These are phyloP conservation scores for Drosophila mayri DNA, from an alignment of 1,140 invertebrate genomes.

Conservation along the genomic window DNA sequence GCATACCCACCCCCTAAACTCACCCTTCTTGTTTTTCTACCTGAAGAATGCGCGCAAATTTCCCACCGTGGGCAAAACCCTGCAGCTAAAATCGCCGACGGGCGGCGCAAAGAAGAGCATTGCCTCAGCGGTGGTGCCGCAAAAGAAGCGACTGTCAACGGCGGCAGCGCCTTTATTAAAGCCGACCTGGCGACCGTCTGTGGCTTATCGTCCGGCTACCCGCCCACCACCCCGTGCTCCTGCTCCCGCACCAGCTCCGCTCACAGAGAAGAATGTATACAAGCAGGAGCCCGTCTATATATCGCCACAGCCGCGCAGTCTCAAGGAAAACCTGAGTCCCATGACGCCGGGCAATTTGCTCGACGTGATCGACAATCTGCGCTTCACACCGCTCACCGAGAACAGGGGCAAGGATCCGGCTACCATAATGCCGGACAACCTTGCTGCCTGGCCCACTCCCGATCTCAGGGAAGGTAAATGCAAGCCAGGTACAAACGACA, in stretches of 20 bases:
- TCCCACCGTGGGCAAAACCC: slow-evolving; percentile 74
- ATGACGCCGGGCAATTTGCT: slow-evolving; percentile 62
- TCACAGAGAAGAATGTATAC: slow-evolving; percentile 55
- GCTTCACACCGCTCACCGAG: slow-evolving; percentile 73
- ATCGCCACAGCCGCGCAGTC: slow-evolving; percentile 39
- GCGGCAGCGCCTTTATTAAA: slow-evolving; percentile 12
- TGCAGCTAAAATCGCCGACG: slow-evolving; percentile 69
- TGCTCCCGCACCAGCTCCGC: slow-evolving; percentile 25
- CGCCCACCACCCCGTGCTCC: not conserved
- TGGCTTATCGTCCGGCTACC: not conserved
- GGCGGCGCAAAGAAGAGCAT: slow-evolving; percentile 41
- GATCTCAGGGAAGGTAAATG: slow-evolving; percentile 17
- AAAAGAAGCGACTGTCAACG: slow-evolving; percentile 50
- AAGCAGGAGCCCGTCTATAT: slow-evolving; percentile 31
- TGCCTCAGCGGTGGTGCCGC: slow-evolving; percentile 43
- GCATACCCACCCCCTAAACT: slow-evolving; percentile 7
- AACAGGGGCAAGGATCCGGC: not conserved
- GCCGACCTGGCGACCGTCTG: slow-evolving; percentile 24
- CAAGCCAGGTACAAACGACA: slow-evolving; percentile 21
- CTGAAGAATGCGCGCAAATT: slow-evolving; percentile 71
- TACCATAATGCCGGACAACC: slow-evolving; percentile 55
- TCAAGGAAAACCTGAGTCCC: slow-evolving; percentile 81
- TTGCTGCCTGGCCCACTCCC: slow-evolving; percentile 76
- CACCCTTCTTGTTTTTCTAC: slow-evolving; percentile 36
- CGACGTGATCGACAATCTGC: slow-evolving; percentile 73